Conservation (phyloP, 2,888 invertebrate species). For the Baronia brevicornis region DNA sequence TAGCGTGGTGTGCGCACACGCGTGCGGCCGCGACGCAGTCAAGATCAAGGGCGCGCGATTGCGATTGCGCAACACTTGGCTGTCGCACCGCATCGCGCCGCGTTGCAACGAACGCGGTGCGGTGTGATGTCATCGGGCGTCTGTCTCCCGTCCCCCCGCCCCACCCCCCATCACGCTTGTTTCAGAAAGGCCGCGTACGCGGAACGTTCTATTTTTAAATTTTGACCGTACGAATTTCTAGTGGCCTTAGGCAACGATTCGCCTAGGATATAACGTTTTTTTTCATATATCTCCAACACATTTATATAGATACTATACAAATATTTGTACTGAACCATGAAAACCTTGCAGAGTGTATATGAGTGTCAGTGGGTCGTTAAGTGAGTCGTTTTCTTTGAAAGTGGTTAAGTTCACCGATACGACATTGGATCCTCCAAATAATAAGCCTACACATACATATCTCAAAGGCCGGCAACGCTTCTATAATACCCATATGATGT, state of each 20-base stretch:
- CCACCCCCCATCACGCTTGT: conserved; percentile 29
- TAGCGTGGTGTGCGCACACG: conserved; percentile 57
- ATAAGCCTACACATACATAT: too few relatives aligned
- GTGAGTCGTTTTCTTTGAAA: too few relatives aligned
- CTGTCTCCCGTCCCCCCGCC: conserved; percentile 42
- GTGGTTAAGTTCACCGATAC: too few relatives aligned
- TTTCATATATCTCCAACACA: too few relatives aligned
- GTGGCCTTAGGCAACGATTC: conserved; percentile 19
- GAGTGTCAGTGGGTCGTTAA: too few relatives aligned
- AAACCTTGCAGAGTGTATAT: too few relatives aligned
- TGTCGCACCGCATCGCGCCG: conserved; percentile 65
- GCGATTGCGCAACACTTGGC: conserved; percentile 75
- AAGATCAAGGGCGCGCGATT: conserved; percentile 75
- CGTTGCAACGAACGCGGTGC: too few relatives aligned
- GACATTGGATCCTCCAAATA: too few relatives aligned
- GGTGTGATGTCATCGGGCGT: conserved; percentile 68
- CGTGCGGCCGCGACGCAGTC: conserved; percentile 72
- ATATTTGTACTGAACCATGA: too few relatives aligned
- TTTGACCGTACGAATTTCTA: conserved; percentile 29
- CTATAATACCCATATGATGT: too few relatives aligned
- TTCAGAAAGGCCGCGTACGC: conserved; percentile 57
- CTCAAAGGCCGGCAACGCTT: too few relatives aligned
- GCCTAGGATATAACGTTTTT: conserved; percentile 12
- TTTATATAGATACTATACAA: too few relatives aligned
- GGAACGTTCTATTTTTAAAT: conserved; percentile 62